phyloP scores from a whole-genome alignment of 1,140 invertebrate genomes.

The Platorchestia sp. region DNA sequence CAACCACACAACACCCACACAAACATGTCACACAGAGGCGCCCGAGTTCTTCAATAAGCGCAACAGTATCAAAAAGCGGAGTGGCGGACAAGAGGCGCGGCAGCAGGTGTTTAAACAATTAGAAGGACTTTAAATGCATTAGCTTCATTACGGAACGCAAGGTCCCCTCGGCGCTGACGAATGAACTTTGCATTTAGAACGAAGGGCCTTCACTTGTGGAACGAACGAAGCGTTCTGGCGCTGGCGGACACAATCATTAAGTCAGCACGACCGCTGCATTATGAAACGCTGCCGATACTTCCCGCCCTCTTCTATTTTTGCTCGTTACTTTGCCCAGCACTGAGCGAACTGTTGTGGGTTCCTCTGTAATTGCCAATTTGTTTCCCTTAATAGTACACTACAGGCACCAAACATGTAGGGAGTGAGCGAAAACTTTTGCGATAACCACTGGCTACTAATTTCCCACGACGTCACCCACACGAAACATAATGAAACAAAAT shows the following conservation, averaged over 20 bases:
- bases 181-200: neutral
- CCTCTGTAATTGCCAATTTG: neutral
- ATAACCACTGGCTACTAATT: neutral
- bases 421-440: neutral
- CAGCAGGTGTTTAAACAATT: neutral
- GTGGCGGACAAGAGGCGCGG: too few species aligned
- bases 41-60: too few species aligned
- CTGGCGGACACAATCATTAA: neutral
- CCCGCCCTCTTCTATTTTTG: neutral
- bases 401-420: neutral
- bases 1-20: too few species aligned
- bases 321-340: neutral
- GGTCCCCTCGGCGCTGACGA: neutral
- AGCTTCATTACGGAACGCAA: neutral
- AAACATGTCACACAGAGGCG: too few species aligned
- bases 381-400: neutral
- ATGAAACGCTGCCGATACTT: neutral
- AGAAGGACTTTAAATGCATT: conserved; percentile 9
- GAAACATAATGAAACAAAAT: neutral
- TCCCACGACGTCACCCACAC: neutral
- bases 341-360: neutral
- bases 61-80: too few species aligned
- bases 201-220: neutral
- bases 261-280: neutral
- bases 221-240: neutral